phyloP scores from a whole-genome alignment of 2,113 vertebrate genomes.

The Pseudorasbora parva region DNA sequence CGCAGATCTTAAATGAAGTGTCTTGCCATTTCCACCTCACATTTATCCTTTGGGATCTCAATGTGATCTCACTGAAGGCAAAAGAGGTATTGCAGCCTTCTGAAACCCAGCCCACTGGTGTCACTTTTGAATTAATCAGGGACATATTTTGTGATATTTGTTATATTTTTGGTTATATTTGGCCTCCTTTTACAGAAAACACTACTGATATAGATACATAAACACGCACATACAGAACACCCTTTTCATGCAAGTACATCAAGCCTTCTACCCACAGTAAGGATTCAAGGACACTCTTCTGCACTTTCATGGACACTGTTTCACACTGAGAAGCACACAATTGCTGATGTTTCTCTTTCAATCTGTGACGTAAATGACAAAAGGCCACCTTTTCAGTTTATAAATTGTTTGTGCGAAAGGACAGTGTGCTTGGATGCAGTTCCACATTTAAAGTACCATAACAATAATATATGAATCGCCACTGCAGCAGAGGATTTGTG shows the following conservation, averaged over 20 bases:
- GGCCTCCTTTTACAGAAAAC: neutral
- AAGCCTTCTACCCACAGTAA: neutral
- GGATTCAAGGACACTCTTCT: constrained; percentile 21
- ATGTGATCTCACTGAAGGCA: neutral
- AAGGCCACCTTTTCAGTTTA: neutral
- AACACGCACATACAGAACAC: neutral
- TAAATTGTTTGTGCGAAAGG: constrained; percentile 2
- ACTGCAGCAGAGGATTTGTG: constrained; percentile 10
- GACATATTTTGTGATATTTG: constrained; percentile 5
- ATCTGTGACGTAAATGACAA: neutral
- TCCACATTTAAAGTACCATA: neutral
- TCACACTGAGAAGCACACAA: constrained; percentile 15
- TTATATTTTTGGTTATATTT: neutral
- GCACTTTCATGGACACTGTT: neutral
- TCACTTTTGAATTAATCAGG: neutral
- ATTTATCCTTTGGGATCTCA: neutral
- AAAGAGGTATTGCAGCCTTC: neutral
- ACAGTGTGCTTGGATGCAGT: constrained; percentile 3
- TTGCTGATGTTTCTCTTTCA: constrained; percentile 10
- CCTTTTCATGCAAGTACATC: constrained; percentile 1
- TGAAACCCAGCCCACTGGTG: neutral
- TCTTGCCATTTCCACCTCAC: neutral
- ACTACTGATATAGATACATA: neutral
- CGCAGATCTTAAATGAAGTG: neutral
- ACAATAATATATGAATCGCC: neutral